These are phyloP conservation scores for Polypterus bichir DNA, from an alignment of 2,113 vertebrate species.

Conservation along the genomic window DNA sequence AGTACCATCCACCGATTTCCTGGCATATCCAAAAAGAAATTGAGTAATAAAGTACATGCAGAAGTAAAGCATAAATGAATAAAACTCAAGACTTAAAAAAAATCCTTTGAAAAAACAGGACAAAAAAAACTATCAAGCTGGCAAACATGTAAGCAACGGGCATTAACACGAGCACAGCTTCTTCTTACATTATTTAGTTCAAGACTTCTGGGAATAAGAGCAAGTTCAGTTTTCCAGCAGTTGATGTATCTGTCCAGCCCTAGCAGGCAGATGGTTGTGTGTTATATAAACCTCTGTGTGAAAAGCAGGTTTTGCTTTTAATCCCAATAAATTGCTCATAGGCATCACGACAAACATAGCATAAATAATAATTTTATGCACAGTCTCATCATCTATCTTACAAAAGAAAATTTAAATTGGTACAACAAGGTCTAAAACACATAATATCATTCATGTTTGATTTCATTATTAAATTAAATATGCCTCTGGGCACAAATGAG, in stretches of 20 bases:
- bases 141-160: background rate
- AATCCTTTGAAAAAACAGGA: background rate
- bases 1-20: conserved; percentile 78
- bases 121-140: background rate
- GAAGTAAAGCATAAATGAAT: conserved; percentile 2
- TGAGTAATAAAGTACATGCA: background rate
- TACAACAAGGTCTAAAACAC: too few species aligned
- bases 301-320: conserved; percentile 20
- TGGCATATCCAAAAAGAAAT: conserved; percentile 22
- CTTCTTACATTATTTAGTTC: background rate
- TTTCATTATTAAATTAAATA: too few species aligned
- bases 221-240: conserved; percentile 27
- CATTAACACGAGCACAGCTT: background rate
- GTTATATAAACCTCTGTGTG: conserved; percentile 28
- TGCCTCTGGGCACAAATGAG: too few species aligned
- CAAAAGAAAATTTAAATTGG: background rate
- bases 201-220: conserved; percentile 5
- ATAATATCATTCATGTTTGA: too few species aligned
- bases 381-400: background rate
- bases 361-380: background rate
- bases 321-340: conserved; percentile 24
- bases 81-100: conserved; percentile 1
- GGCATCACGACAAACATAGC: conserved; percentile 5
- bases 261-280: conserved; percentile 33
- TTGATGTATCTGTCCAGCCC: conserved; percentile 20